phyloP scores from a whole-genome alignment of 2,113 vertebrate species.

The Etheostoma cragini region DNA sequence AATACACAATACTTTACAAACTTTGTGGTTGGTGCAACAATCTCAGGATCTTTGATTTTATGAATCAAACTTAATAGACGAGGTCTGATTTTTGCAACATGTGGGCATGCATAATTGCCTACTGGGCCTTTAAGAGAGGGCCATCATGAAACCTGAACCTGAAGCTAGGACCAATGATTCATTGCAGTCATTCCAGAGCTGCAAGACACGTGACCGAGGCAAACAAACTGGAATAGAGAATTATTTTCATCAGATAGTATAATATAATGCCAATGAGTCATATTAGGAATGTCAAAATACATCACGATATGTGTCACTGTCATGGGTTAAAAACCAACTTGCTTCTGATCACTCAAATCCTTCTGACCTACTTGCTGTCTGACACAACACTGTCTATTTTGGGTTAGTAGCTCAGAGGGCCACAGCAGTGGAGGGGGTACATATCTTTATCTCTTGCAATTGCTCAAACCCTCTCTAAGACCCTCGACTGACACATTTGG shows the following conservation, averaged over 20 bases:
- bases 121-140: constrained; percentile 74
- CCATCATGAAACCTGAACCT: constrained; percentile 78
- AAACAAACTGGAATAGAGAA: constrained; percentile 17
- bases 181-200: constrained; percentile 53
- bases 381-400: constrained; percentile 82
- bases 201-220: constrained; percentile 30
- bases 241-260: background rate
- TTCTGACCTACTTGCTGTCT: constrained; percentile 70
- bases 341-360: constrained; percentile 22
- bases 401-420: constrained; percentile 74
- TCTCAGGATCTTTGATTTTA: background rate
- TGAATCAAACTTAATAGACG: background rate
- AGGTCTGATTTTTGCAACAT: background rate
- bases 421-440: constrained; percentile 58
- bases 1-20: background rate
- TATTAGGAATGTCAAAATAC: background rate
- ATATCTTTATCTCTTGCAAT: constrained; percentile 69
- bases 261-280: background rate
- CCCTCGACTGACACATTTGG: constrained; percentile 19
- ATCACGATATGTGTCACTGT: constrained; percentile 7
- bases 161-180: constrained; percentile 43
- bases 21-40: background rate
- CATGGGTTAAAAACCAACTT: constrained; percentile 6
- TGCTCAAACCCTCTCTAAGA: constrained; percentile 47
- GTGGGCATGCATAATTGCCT: background rate